Base-by-base conservation (phyloP, 2,888 invertebrate species). In the Pardosa pseudoannulata region DNA sequence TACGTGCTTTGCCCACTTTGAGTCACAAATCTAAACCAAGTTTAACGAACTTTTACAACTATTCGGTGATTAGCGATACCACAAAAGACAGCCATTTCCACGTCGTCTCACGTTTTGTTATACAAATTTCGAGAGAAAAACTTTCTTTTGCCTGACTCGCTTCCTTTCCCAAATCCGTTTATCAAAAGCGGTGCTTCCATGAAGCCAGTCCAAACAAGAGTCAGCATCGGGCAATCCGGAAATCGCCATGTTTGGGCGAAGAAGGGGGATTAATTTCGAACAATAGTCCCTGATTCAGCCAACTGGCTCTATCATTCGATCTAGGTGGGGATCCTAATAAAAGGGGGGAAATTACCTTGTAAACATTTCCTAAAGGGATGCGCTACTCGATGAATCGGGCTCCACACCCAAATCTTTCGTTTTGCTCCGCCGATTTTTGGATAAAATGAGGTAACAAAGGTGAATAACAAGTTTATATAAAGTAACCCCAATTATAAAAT, bases 351-450 rank as follows among this genome's bases (percentile, higher is more conserved):
- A 85, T 78, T 68, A 85, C 78, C 83, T 79, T 85, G 83, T 85
- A 85, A 85, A 85, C 83, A 85, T 85, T 78, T 85, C 70, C 73
- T 73, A 85, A 73, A 85, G 76, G 83, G 83, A 85, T 78, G 78
- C 83, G 50, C 50, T 64, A 39, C 81, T 70, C 68, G 81, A 75
- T 80, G 73, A 36, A n/a, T 64, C 29, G 31, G n/a, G 31, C 46
- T 80, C 70, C 75, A 75, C 81, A 41, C 81, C 74, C 81, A 41
- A 39, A 16, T 27, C 3, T 68, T 67, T 50, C 50, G 73, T 56
- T 32, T 50, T 67, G 73, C 81, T 75, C 62, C 64, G 70, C n/a
- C 73, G 67, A 29, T 6, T 65, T 62, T 65, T 31, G 65, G 23
- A 56, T 56, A 23, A 56, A 23, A 23, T 56, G 11, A 19, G 11